These are phyloP conservation scores for Candidula unifasciata DNA, from an alignment of 2,888 invertebrate species.

Conservation along the genomic window DNA sequence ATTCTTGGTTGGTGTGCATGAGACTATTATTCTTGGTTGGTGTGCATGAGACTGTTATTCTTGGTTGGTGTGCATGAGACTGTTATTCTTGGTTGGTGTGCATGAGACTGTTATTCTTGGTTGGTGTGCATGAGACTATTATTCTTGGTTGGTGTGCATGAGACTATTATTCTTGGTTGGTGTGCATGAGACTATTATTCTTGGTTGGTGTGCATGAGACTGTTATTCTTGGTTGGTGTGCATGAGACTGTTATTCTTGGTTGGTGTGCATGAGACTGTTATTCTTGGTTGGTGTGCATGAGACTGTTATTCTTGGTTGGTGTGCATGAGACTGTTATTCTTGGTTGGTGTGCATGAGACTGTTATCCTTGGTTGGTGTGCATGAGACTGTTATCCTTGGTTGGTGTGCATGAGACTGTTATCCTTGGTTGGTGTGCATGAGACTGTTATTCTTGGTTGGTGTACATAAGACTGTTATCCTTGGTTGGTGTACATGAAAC, in stretches of 20 bases:
- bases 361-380: slow-evolving; percentile 42
- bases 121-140: slow-evolving; percentile 39
- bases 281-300: slow-evolving; percentile 48
- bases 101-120: slow-evolving; percentile 36
- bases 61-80: slow-evolving; percentile 46
- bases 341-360: slow-evolving; percentile 46
- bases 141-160: slow-evolving; percentile 48
- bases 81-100: slow-evolving; percentile 42
- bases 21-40: slow-evolving; percentile 36
- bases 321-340: slow-evolving; percentile 33
- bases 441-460: slow-evolving; percentile 36
- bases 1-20: slow-evolving; percentile 48
- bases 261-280: slow-evolving; percentile 39
- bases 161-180: slow-evolving; percentile 36
- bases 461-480: slow-evolving; percentile 28
- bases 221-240: slow-evolving; percentile 42
- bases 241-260: slow-evolving; percentile 36
- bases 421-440: slow-evolving; percentile 48
- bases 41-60: slow-evolving; percentile 33
- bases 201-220: slow-evolving; percentile 46
- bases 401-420: slow-evolving; percentile 39
- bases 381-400: slow-evolving; percentile 36
- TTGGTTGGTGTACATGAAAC: slow-evolving; percentile 44
- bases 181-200: slow-evolving; percentile 33
- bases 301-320: slow-evolving; percentile 36